Base-by-base conservation (phyloP, 2,113 vertebrate species). In the Okapia johnstoni region DNA sequence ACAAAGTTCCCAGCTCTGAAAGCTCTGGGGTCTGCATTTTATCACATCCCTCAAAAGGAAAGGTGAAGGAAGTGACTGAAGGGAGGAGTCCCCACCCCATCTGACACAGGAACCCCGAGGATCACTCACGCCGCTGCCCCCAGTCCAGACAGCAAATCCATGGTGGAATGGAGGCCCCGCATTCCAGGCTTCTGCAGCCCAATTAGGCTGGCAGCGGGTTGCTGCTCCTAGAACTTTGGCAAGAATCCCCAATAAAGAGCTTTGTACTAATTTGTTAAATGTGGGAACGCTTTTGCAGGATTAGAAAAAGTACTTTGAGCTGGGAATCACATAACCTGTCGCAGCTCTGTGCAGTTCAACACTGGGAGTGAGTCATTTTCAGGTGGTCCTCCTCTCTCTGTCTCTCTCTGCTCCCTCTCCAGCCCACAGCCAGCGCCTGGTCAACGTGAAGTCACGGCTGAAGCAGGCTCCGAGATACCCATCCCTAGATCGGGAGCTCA, bases 381-480 rank as follows among this genome's bases (percentile, higher is more conserved):
- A 6, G 36, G 17, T 46, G 0, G 28, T 30, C 5, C 11, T 25
- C 36, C n/a, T 2, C 4, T 8, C 46, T 26, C n/a, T 9, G 4
- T 3, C 9, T 43, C 61, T 48, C 16, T 1, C 23, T 43, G 23
- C 40, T 61, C 33, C n/a, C 40, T n/a, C 33, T 0, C 0, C 63
- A 99, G 99, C 99, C 96, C 99, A 99, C 98, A 99, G 99, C 98
- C 99, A 99, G 98, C 99, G 99, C 77, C 98, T 99, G 98, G 99
- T 99, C 96, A 99, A 99, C 0, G 99, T 99, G 97, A 99, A 99
- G 97, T 99, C 99, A 25, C 99, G 99, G 98, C 98, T 99, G 98
- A 99, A 99, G 97, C 99, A 99, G 98, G 98, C 99, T 0, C 99
- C 99, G 0, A 98, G 99, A 17, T 99, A 99, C 98, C 99, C 99